A percentile compares a stretch with the other conserved stretches of the same genome.
phyloP scores from a whole-genome alignment of 2,888 invertebrate genomes.

The Dolichopus griseipennis region DNA sequence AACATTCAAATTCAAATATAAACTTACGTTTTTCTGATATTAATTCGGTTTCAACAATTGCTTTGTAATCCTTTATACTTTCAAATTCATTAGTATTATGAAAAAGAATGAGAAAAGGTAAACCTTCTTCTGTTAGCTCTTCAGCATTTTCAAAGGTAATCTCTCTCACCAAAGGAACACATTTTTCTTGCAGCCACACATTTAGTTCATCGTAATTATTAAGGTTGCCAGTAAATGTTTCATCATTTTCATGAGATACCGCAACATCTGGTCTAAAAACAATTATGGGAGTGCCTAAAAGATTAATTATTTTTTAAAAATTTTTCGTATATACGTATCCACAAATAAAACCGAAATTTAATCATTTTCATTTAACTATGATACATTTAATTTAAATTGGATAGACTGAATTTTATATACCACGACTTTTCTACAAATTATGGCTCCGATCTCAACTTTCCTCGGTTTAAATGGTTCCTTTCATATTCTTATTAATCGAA shows the following conservation, averaged over 20 bases:
- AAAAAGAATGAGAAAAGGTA: conserved; percentile 96
- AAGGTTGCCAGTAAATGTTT: conserved; percentile 69
- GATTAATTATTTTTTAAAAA: background rate
- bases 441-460: no score
- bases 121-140: conserved; percentile 94
- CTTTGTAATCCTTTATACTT: conserved; percentile 77
- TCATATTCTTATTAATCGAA: no score
- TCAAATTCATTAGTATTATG: conserved; percentile 74
- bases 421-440: no score
- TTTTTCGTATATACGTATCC: no score
- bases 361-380: no score
- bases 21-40: conserved; percentile 83
- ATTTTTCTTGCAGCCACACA: conserved; percentile 84
- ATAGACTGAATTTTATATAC: no score
- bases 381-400: no score
- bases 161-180: conserved; percentile 93
- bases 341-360: no score
- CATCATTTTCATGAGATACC: conserved; percentile 70
- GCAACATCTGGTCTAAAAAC: conserved; percentile 76
- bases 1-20: no score
- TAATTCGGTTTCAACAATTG: conserved; percentile 67
- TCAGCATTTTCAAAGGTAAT: conserved; percentile 99
- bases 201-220: conserved; percentile 74
- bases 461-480: no score
- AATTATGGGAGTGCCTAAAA: conserved; percentile 63